phyloP scores from a whole-genome alignment of 1,140 invertebrate species.

The Drosophila arawakana region DNA sequence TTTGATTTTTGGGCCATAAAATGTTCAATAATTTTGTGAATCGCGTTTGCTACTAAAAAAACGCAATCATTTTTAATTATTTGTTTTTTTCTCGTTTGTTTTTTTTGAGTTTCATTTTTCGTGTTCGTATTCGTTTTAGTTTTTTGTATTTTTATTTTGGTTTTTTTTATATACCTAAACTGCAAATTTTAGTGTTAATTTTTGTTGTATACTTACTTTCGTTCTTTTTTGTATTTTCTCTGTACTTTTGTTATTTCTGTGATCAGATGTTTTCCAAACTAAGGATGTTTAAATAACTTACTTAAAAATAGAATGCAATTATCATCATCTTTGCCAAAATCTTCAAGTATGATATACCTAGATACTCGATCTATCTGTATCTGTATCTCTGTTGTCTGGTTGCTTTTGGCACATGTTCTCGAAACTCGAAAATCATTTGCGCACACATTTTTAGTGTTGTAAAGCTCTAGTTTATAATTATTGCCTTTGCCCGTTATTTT shows the following conservation, averaged over 20 bases:
- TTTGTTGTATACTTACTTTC: constrained; percentile 35
- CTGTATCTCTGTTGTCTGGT: constrained; percentile 18
- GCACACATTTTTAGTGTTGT: constrained; percentile 44
- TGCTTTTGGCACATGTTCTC: constrained; percentile 49
- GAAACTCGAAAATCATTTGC: constrained; percentile 50
- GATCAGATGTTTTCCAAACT: constrained; percentile 82
- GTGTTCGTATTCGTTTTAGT: neutral
- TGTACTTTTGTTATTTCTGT: constrained; percentile 70
- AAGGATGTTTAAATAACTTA: constrained; percentile 83
- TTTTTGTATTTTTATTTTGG: constrained; percentile 19
- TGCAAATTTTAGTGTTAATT: constrained; percentile 68
- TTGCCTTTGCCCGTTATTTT: constrained; percentile 35
- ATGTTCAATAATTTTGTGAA: constrained; percentile 70
- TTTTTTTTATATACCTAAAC: constrained; percentile 64
- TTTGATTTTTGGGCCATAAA: constrained; percentile 49
- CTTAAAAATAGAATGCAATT: constrained; percentile 55
- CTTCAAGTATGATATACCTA: constrained; percentile 39
- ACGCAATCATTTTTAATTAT: constrained; percentile 70
- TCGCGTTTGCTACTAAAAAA: constrained; percentile 83
- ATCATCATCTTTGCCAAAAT: constrained; percentile 28
- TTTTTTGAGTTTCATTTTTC: constrained; percentile 47
- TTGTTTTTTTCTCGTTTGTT: constrained; percentile 18
- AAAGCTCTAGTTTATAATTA: constrained; percentile 40
- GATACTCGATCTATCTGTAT: constrained; percentile 41
- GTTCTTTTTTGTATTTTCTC: constrained; percentile 21